A percentile compares a stretch with the other conserved stretches of the same genome.
These are phyloP conservation scores for Nephrotoma flavescens DNA, from an alignment of 2,888 invertebrate genomes.

Conservation along the genomic window DNA sequence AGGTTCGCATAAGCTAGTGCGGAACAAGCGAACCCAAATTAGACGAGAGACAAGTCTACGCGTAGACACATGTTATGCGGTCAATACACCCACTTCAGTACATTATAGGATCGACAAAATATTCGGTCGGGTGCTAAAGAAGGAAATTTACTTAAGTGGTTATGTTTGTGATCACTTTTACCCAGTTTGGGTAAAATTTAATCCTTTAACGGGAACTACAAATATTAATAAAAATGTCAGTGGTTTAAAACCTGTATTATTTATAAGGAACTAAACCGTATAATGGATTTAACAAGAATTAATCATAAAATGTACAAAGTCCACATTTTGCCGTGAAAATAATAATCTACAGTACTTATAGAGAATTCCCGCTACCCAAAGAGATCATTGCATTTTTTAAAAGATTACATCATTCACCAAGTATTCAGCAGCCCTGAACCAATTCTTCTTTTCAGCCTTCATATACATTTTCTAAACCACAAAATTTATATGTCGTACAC, in stretches of 20 bases:
- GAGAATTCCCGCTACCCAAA: not conserved
- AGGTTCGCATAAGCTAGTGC: too few species aligned
- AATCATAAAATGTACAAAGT: not conserved
- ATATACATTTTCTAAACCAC: not conserved
- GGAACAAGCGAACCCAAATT: too few species aligned
- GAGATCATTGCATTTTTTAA: not conserved
- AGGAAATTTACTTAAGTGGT: too few species aligned
- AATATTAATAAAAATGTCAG: not conserved
- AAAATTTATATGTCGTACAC: not conserved
- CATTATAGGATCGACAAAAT: too few species aligned
- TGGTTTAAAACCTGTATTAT: not conserved
- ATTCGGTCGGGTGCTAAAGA: too few species aligned
- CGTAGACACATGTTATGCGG: too few species aligned
- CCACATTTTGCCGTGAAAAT: not conserved
- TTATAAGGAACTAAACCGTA: not conserved
- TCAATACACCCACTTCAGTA: too few species aligned
- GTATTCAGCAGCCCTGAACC: not conserved
- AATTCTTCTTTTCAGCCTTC: not conserved
- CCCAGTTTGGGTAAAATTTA: too few species aligned
- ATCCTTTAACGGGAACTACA: too few species aligned
- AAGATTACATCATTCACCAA: not conserved
- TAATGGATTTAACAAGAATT: not conserved
- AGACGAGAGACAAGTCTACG: too few species aligned
- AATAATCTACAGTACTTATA: not conserved
- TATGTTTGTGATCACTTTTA: too few species aligned